A percentile compares a stretch with the other conserved stretches of the same genome.
Evolutionary conservation across 2,113 vertebrate genomes (phyloP).

Genomic region (Chloropsis hardwickii): DNA sequence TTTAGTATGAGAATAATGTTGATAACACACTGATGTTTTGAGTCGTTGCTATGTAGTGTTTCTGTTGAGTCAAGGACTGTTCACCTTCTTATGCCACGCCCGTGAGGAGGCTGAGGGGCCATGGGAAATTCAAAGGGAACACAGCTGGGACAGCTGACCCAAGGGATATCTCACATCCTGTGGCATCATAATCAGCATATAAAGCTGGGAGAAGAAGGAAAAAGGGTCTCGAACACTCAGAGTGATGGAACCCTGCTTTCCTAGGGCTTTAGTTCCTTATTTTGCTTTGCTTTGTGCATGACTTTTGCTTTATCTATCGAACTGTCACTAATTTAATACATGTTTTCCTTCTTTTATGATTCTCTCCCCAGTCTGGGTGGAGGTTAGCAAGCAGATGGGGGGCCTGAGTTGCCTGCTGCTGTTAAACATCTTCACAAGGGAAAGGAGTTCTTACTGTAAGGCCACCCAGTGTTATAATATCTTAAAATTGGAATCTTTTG

Average conservation of each 20-base stretch:
- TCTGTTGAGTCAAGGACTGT: not conserved
- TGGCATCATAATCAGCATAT: not conserved
- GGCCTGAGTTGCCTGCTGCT: not conserved
- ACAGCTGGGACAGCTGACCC: not conserved
- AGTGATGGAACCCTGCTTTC: not conserved
- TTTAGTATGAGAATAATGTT: not conserved
- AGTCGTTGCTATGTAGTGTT: not conserved
- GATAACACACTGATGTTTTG: not conserved
- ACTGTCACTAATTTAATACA: not conserved
- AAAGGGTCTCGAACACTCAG: accelerated
- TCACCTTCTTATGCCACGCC: not conserved
- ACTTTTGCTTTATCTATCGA: not conserved
- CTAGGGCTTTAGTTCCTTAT: not conserved
- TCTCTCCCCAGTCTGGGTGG: not conserved
- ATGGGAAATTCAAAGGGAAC: not conserved
- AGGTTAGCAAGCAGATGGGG: not conserved
- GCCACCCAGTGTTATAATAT: not conserved
- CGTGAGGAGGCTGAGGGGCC: not conserved
- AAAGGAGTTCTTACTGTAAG: not conserved
- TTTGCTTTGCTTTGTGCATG: not conserved
- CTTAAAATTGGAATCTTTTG: slow-evolving; percentile 14
- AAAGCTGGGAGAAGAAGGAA: not conserved
- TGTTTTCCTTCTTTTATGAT: not conserved
- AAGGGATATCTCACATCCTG: not conserved
- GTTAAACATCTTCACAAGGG: not conserved